Percentiles rank a stretch among this genome's conserved stretches.
Conservation (phyloP, 1,140 invertebrate species). For the Acyrthosiphon pisum region DNA sequence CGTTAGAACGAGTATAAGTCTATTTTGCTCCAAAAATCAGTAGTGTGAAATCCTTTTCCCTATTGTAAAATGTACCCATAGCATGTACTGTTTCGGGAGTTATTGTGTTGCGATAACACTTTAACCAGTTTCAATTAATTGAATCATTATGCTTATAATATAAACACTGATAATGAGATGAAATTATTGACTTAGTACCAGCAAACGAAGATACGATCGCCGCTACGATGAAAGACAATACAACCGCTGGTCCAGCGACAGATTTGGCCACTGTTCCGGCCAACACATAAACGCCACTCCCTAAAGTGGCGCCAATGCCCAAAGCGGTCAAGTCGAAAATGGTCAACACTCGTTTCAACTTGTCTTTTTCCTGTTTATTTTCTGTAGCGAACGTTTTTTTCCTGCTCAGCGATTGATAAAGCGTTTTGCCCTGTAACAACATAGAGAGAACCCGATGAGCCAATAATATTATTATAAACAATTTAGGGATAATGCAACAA, state of each 20-base stretch:
- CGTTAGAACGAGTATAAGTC: no score
- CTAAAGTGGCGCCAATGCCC: slow-evolving; percentile 87
- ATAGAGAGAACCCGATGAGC: background rate
- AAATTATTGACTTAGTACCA: slow-evolving; percentile 67
- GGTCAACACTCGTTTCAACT: slow-evolving; percentile 77
- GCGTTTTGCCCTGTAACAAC: slow-evolving; percentile 1
- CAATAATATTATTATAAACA: background rate
- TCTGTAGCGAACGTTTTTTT: slow-evolving; percentile 22
- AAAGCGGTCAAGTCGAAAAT: slow-evolving; percentile 82
- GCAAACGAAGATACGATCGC: slow-evolving; percentile 88
- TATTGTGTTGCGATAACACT: background rate
- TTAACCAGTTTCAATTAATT: background rate
- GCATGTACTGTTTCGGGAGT: background rate
- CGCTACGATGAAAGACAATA: slow-evolving; percentile 86
- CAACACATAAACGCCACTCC: slow-evolving; percentile 89
- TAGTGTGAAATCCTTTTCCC: no score
- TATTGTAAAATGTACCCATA: background rate
- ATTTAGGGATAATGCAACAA: background rate
- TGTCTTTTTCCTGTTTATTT: slow-evolving; percentile 57
- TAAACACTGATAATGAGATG: background rate
- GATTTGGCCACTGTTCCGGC: slow-evolving; percentile 86
- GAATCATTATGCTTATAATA: background rate
- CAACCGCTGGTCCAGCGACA: slow-evolving; percentile 85
- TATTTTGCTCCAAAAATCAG: no score
- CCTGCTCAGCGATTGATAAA: slow-evolving; percentile 58